Conservation (phyloP, 2,113 vertebrate species). For the Chionodraco myersi region DNA sequence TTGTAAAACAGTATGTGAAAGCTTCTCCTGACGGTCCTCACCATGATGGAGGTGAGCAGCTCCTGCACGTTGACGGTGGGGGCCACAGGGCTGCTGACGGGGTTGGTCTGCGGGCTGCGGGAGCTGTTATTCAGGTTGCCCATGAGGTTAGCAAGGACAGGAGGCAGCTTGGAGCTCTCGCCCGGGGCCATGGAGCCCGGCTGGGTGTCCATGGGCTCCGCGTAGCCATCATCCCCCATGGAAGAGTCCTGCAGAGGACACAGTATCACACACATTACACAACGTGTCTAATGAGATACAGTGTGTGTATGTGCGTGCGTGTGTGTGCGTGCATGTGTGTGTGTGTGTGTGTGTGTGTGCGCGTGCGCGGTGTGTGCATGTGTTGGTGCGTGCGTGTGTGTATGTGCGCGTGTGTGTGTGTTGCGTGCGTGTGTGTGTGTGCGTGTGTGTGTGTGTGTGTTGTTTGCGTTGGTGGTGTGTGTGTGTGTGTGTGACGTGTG, state of each 20-base stretch:
- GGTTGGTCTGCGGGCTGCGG: conserved; percentile 83
- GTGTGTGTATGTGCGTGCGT: not conserved
- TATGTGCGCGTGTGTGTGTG: no score
- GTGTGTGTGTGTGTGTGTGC: not conserved
- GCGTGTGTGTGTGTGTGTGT: no score
- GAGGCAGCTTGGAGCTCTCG: conserved; percentile 89
- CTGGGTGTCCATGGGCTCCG: conserved; percentile 84
- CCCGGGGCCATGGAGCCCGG: conserved; percentile 67
- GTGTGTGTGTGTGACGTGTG: no score
- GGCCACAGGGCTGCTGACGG: conserved; percentile 73
- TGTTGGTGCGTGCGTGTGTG: no score
- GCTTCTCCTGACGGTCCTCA: conserved; percentile 50
- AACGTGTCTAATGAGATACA: not conserved
- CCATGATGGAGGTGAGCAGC: conserved; percentile 94
- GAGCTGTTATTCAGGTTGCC: conserved; percentile 81
- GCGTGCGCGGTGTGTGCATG: not conserved
- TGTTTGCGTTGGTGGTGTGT: no score
- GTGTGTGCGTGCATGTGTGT: not conserved
- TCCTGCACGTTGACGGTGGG: conserved; percentile 92
- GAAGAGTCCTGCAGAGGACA: conserved; percentile 85
- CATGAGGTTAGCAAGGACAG: conserved; percentile 91
- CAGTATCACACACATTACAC: not conserved
- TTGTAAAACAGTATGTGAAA: not conserved
- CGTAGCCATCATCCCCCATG: conserved; percentile 85
- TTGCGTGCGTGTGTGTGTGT: no score